Evolutionary conservation across 2,888 invertebrate genomes (phyloP).

Genomic region (Neria commutata): DNA sequence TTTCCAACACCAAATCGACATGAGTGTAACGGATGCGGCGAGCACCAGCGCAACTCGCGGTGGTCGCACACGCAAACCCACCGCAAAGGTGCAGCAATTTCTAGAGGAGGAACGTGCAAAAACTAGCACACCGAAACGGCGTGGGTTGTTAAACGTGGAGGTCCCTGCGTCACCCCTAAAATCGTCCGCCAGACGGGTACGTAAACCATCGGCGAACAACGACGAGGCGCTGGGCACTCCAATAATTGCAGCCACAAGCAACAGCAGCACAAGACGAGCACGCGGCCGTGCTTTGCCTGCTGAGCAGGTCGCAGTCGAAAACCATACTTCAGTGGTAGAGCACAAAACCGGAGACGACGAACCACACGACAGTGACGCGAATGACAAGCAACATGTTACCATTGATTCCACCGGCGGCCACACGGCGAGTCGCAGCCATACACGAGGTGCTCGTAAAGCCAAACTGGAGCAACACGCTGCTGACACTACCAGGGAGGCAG

Average conservation of each 20-base stretch:
- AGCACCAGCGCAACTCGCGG: constrained; percentile 34
- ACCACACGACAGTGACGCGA: neutral
- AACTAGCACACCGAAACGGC: constrained; percentile 32
- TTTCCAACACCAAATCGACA: too few relatives aligned
- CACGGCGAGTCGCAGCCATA: too few relatives aligned
- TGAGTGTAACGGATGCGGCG: constrained; percentile 29
- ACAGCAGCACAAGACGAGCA: neutral
- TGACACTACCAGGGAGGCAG: constrained; percentile 15
- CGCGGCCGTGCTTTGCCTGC: constrained; percentile 6
- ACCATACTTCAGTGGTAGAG: neutral
- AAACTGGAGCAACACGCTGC: constrained; percentile 1
- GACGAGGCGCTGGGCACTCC: neutral
- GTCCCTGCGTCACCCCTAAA: neutral
- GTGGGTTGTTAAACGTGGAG: constrained; percentile 16
- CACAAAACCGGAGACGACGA: neutral
- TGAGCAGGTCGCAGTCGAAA: constrained; percentile 22
- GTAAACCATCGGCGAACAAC: constrained; percentile 1
- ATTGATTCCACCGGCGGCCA: neutral
- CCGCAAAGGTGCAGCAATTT: constrained; percentile 43
- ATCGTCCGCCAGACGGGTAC: neutral
- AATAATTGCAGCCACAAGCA: neutral
- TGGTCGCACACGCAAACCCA: constrained; percentile 41
- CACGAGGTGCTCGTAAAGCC: constrained; percentile 28
- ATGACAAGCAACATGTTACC: constrained; percentile 7
- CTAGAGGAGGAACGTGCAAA: constrained; percentile 33